Conservation (phyloP, 2,113 vertebrate genomes). For the Archilochus colubris region DNA sequence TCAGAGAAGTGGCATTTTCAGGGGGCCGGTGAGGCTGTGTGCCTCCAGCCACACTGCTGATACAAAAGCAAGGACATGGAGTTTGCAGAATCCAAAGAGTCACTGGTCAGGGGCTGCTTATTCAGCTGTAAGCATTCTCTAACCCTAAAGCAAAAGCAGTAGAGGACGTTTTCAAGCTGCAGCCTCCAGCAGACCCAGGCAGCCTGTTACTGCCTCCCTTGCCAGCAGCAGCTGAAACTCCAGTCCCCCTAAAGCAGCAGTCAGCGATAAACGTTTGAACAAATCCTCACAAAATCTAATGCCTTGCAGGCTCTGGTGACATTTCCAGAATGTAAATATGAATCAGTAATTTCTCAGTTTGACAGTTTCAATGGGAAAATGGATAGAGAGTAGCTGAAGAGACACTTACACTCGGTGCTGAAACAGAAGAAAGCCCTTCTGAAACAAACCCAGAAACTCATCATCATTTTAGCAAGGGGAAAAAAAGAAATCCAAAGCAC, state of each 20-base stretch:
- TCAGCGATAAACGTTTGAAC: neutral
- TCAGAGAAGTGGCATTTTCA: neutral
- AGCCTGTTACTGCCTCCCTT: neutral
- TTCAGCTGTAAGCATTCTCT: neutral
- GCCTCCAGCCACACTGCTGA: neutral
- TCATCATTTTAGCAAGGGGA: neutral
- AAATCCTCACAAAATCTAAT: slow-evolving; percentile 1
- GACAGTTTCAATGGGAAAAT: neutral
- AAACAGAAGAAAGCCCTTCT: neutral
- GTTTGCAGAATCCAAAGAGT: neutral
- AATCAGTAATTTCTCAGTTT: neutral
- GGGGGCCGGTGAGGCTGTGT: neutral
- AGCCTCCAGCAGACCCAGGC: neutral
- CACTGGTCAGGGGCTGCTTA: neutral
- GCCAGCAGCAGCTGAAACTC: neutral
- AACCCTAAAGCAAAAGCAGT: neutral
- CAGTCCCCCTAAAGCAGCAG: neutral
- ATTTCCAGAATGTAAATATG: slow-evolving; percentile 25
- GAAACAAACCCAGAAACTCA: neutral
- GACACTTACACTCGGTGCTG: neutral
- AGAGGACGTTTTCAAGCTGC: neutral
- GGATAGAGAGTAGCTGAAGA: neutral
- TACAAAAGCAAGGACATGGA: neutral
- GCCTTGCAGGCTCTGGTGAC: neutral
- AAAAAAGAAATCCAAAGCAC: no score